Conservation (phyloP, 2,888 invertebrate species). For the Hirtodrosophila cameraria region DNA sequence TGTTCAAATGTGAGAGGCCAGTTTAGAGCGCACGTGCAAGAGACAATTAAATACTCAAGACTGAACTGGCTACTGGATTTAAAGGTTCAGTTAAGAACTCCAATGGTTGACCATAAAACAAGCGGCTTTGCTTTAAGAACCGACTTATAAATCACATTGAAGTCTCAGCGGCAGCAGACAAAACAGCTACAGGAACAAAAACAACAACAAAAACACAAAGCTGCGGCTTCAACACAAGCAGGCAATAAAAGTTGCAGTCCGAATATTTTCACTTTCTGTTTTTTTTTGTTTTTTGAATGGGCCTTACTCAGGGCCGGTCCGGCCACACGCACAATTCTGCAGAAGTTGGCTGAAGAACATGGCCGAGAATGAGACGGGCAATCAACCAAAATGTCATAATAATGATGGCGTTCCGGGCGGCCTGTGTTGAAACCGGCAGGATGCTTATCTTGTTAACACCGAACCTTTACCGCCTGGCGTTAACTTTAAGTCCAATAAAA, state of each 20-base stretch:
- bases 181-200: slow-evolving; percentile 24
- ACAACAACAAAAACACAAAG: slow-evolving; percentile 23
- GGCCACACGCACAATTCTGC: slow-evolving; percentile 77
- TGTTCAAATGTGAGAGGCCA: slow-evolving; percentile 3
- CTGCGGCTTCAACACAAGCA: slow-evolving; percentile 3
- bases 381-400: slow-evolving; percentile 80
- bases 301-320: slow-evolving; percentile 10
- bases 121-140: slow-evolving; percentile 62
- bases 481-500: slow-evolving; percentile 47
- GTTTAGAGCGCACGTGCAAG: slow-evolving; percentile 25
- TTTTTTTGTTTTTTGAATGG: slow-evolving; percentile 15
- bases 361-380: slow-evolving; percentile 53
- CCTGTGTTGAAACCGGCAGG: slow-evolving; percentile 45
- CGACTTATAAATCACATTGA: slow-evolving; percentile 64
- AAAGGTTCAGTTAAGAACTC: slow-evolving; percentile 15
- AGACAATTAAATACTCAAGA: slow-evolving; percentile 30
- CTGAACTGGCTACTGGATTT: slow-evolving; percentile 52
- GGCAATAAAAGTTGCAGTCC: slow-evolving; percentile 69
- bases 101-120: slow-evolving; percentile 52
- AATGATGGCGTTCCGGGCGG: slow-evolving; percentile 77
- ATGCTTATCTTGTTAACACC: slow-evolving; percentile 75
- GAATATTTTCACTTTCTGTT: slow-evolving; percentile 40
- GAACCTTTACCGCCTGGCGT: slow-evolving; percentile 55
- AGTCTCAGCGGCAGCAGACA: slow-evolving; percentile 33
- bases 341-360: slow-evolving; percentile 60